Evolutionary conservation across 2,888 invertebrate genomes (phyloP).

Genomic region (Liposcelis brunnea): DNA sequence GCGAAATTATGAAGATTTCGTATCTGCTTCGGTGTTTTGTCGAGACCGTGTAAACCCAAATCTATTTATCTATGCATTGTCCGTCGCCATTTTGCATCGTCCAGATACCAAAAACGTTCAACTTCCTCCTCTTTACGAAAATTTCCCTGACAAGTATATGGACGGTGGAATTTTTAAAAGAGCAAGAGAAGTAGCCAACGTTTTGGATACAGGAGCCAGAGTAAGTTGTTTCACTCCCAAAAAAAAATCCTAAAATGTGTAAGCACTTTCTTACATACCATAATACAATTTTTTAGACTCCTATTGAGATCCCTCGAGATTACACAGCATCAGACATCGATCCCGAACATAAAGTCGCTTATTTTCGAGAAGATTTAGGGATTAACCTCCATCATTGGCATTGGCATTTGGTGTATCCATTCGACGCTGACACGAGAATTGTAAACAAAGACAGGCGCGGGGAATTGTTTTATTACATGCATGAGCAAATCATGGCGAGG

Average conservation of each 20-base stretch:
- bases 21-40: slow-evolving; percentile 48
- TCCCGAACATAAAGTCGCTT: slow-evolving; percentile 62
- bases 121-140: slow-evolving; percentile 55
- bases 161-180: slow-evolving; percentile 52
- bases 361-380: slow-evolving; percentile 72
- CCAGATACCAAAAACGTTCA: slow-evolving; percentile 49
- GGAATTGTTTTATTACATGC: slow-evolving; percentile 68
- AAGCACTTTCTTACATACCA: too few species aligned
- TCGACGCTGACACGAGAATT: slow-evolving; percentile 39
- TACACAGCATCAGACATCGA: slow-evolving; percentile 59
- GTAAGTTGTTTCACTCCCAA: neutral
- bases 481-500: slow-evolving; percentile 50
- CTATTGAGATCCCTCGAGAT: slow-evolving; percentile 50
- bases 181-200: slow-evolving; percentile 48
- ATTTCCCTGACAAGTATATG: slow-evolving; percentile 69
- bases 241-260: neutral
- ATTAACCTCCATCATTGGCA: slow-evolving; percentile 83
- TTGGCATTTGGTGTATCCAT: slow-evolving; percentile 78
- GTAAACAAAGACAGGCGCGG: slow-evolving; percentile 61
- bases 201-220: slow-evolving; percentile 37
- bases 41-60: slow-evolving; percentile 62
- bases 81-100: slow-evolving; percentile 59
- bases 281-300: slow-evolving; percentile 31
- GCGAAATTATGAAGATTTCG: slow-evolving; percentile 49
- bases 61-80: slow-evolving; percentile 60